Percentiles rank a stretch among this genome's conserved stretches.
phyloP scores from a whole-genome alignment of 2,113 vertebrate genomes.

The Halcyon senegalensis region DNA sequence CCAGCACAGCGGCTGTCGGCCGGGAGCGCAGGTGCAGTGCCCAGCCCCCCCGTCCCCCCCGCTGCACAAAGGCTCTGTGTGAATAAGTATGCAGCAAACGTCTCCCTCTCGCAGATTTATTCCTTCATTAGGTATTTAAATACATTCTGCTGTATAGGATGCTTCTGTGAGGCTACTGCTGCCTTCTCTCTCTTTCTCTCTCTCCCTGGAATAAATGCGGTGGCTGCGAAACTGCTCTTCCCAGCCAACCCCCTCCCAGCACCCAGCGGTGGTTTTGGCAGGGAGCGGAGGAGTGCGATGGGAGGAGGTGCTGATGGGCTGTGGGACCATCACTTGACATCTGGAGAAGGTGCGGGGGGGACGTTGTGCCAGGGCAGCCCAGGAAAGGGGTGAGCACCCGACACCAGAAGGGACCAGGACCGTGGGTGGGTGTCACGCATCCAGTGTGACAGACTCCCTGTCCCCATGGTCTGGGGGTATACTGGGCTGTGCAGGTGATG shows the following conservation, averaged over 20 bases:
- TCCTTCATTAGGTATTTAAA: slow-evolving; percentile 70
- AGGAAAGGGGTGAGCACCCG: background rate
- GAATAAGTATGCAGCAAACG: slow-evolving; percentile 53
- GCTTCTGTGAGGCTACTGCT: slow-evolving; percentile 31
- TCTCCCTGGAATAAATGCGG: background rate
- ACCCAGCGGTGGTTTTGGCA: fast-evolving
- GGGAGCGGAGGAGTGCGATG: background rate
- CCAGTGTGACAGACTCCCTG: fast-evolving
- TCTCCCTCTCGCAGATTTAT: slow-evolving; percentile 61
- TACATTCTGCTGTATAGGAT: slow-evolving; percentile 46
- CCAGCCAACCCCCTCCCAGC: background rate
- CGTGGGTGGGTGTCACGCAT: background rate
- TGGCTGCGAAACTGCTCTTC: background rate
- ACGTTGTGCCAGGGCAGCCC: background rate
- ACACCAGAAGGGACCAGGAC: background rate
- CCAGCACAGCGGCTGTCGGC: background rate
- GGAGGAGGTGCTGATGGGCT: background rate
- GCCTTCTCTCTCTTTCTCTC: background rate
- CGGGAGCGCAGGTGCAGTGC: background rate
- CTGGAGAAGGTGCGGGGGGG: background rate
- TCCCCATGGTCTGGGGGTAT: fast-evolving
- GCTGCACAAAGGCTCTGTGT: slow-evolving; percentile 28
- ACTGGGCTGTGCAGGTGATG: fast-evolving
- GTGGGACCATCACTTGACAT: fast-evolving
- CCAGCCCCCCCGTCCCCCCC: background rate